Base-by-base conservation (phyloP, 2,797 vertebrate species). In the Rhinatrema bivittatum region DNA sequence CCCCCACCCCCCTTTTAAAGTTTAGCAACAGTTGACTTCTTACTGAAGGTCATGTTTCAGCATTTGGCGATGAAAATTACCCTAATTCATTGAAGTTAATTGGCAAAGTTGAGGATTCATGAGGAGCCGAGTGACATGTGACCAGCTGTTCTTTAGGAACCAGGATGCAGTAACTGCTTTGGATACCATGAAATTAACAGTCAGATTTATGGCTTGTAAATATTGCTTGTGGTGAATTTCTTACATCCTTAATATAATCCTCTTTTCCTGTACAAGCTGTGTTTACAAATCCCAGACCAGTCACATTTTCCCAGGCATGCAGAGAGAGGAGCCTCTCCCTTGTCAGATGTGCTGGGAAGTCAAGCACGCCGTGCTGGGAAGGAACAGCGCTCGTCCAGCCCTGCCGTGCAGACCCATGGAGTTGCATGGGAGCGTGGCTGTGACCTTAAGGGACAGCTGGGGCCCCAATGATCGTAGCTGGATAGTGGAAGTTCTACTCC, bases 121-220 rank as follows among this genome's bases (percentile, higher is more conserved):
- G 42, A 31, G 46, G 36, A 47, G 48, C 7, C 44, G 42, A 55
- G 61, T 54, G 25, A 48, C 38, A 4, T 39, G 49, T 6, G 16
- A 46, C 70, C 62, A 34, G 44, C 60, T 56, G 62, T 37, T 51
- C 42, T 48, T 70, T 67, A 32, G 65, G 65, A 60, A 55, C 49
- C 40, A 41, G 64, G 54, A 59, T 12, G 45, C 29, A 46, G 68
- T 51, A 65, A 68, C 53, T 66, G 44, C 46, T 56, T 79, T 67
- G 62, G 74, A 76, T 77, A 72, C 68, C 57, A 72, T 56, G 59
- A 79, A 74, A 80, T 76, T 77, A 79, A 70, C 68, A 70, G 33
- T 62, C 60, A 50, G 59, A 70, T 79, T 74, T 75, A 73, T 66
- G 68, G 76, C 60, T 74, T 75, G 67, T 73, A 79, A 73, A 71